phyloP scores from a whole-genome alignment of 2,113 vertebrate genomes.

The Gulo gulo region DNA sequence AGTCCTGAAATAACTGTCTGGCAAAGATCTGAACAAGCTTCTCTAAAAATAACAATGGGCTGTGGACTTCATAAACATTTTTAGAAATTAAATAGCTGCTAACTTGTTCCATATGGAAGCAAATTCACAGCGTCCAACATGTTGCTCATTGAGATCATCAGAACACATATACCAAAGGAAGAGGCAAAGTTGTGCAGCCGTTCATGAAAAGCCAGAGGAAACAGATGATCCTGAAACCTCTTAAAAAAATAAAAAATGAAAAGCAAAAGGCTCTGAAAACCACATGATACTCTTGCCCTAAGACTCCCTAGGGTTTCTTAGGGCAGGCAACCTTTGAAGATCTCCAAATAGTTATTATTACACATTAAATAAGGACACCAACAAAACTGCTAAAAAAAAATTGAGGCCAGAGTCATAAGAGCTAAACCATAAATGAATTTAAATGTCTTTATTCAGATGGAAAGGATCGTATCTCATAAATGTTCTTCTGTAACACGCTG shows the following conservation, averaged over 20 bases:
- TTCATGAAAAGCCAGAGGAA: conserved; percentile 25
- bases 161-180: conserved; percentile 13
- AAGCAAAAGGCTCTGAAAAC: conserved; percentile 9
- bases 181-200: neutral
- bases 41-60: conserved; percentile 75
- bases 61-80: conserved; percentile 78
- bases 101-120: conserved; percentile 76
- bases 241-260: neutral
- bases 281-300: neutral
- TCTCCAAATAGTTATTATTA: conserved; percentile 36
- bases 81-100: conserved; percentile 79
- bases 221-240: conserved; percentile 29
- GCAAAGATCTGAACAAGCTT: conserved; percentile 66
- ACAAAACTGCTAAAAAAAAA: conserved; percentile 22
- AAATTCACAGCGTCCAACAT: conserved; percentile 58
- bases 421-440: neutral
- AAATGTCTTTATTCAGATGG: neutral
- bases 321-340: conserved; percentile 32
- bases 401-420: neutral
- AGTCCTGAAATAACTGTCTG: conserved; percentile 66
- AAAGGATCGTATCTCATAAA: neutral
- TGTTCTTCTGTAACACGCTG: neutral
- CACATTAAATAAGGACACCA: conserved; percentile 7
- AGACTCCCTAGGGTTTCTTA: neutral
- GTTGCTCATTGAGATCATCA: conserved; percentile 21